phyloP scores from a whole-genome alignment of 2,797 vertebrate genomes.

The Meda fulgida region DNA sequence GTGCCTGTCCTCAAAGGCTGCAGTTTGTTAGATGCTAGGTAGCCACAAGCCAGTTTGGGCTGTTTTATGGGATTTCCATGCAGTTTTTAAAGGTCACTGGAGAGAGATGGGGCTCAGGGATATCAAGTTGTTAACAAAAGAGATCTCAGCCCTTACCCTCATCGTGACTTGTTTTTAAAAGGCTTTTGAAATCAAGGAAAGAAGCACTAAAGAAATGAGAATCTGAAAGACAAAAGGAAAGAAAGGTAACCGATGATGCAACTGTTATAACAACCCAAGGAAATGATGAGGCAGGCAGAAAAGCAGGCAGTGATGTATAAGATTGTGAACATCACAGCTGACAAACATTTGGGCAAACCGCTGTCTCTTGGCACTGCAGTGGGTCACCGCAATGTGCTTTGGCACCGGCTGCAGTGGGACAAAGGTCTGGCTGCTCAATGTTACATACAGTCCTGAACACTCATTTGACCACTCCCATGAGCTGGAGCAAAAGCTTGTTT shows the following conservation, averaged over 20 bases:
- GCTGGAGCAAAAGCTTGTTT: slow-evolving; percentile 25
- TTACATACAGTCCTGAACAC: slow-evolving; percentile 26
- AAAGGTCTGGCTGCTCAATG: slow-evolving; percentile 63
- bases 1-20: slow-evolving; percentile 24
- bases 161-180: slow-evolving; percentile 70
- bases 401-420: slow-evolving; percentile 67
- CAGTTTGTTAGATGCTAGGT: slow-evolving; percentile 27
- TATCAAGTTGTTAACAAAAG: slow-evolving; percentile 18
- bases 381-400: slow-evolving; percentile 60
- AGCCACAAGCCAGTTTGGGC: slow-evolving; percentile 65
- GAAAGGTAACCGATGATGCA: neutral
- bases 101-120: slow-evolving; percentile 23
- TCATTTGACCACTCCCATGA: slow-evolving; percentile 18
- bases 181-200: slow-evolving; percentile 78
- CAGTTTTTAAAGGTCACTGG: slow-evolving; percentile 69
- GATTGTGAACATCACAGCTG: slow-evolving; percentile 7
- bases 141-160: slow-evolving; percentile 69
- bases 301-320: neutral
- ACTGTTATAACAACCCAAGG: neutral
- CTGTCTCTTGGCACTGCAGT: slow-evolving; percentile 39
- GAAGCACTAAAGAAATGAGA: slow-evolving; percentile 67
- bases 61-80: slow-evolving; percentile 71
- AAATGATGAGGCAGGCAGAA: slow-evolving; percentile 16
- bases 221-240: slow-evolving; percentile 59
- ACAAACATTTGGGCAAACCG: neutral